Percentiles rank a stretch among this genome's conserved stretches.
These are phyloP conservation scores for Melanotaenia duboulayi DNA, from an alignment of 2,113 vertebrate species.

Conservation along the genomic window DNA sequence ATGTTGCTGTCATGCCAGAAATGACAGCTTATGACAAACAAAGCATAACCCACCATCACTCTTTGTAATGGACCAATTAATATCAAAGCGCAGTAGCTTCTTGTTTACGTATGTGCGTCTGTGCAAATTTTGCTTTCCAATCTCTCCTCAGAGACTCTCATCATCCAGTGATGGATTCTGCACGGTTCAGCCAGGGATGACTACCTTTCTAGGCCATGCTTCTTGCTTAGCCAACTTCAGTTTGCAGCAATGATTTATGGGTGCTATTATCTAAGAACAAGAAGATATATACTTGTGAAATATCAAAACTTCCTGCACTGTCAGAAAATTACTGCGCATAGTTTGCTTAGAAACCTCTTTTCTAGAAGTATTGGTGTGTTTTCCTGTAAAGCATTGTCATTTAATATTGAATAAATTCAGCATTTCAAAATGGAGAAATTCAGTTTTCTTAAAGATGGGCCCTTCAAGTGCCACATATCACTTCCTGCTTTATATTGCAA, in stretches of 20 bases:
- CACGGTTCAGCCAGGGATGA: slow-evolving; percentile 70
- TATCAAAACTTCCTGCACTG: slow-evolving; percentile 14
- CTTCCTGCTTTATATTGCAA: slow-evolving; percentile 20
- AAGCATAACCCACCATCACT: slow-evolving; percentile 69
- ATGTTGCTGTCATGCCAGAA: slow-evolving; percentile 54
- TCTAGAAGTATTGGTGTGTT: background rate
- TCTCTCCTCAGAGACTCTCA: slow-evolving; percentile 63
- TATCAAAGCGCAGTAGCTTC: slow-evolving; percentile 52
- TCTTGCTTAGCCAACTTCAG: slow-evolving; percentile 67
- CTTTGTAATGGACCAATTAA: slow-evolving; percentile 77
- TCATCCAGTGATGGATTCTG: slow-evolving; percentile 74
- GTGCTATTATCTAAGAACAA: slow-evolving; percentile 65
- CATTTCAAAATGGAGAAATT: background rate
- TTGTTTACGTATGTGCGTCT: slow-evolving; percentile 21
- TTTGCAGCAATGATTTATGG: slow-evolving; percentile 75
- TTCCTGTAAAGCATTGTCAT: background rate
- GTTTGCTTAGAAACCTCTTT: background rate
- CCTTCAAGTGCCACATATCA: background rate
- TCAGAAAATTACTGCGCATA: background rate
- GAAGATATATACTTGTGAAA: slow-evolving; percentile 48
- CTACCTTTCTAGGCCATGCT: slow-evolving; percentile 78
- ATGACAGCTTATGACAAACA: slow-evolving; percentile 66
- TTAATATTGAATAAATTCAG: background rate
- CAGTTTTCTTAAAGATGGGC: background rate
- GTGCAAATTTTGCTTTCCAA: slow-evolving; percentile 33